Evolutionary conservation across 2,797 vertebrate genomes (phyloP).

Genomic region (Bovichtus diacanthus): DNA sequence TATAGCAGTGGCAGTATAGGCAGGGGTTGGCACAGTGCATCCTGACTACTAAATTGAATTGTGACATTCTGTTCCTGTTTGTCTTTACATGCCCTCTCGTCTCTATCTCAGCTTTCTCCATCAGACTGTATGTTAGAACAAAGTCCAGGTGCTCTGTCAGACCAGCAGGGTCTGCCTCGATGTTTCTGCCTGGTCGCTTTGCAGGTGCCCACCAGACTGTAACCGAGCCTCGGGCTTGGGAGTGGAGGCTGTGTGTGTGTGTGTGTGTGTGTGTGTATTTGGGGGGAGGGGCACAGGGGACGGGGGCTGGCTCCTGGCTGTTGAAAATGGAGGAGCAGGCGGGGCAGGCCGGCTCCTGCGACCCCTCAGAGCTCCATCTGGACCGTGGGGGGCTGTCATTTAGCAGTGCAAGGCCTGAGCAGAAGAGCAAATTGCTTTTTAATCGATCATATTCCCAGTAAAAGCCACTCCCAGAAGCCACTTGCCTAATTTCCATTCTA

Average conservation of each 20-base stretch:
- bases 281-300: neutral
- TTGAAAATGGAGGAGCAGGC: slow-evolving; percentile 22
- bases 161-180: slow-evolving; percentile 37
- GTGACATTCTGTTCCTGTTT: slow-evolving; percentile 21
- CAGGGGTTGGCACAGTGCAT: slow-evolving; percentile 26
- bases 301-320: too few species aligned
- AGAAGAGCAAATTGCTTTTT: slow-evolving; percentile 76
- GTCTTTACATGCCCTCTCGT: slow-evolving; percentile 15
- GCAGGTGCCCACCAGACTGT: slow-evolving; percentile 66
- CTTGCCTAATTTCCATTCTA: slow-evolving; percentile 59
- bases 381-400: slow-evolving; percentile 50
- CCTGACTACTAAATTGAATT: slow-evolving; percentile 16
- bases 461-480: slow-evolving; percentile 61
- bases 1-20: neutral
- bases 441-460: slow-evolving; percentile 76
- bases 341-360: slow-evolving; percentile 20
- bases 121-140: slow-evolving; percentile 40
- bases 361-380: slow-evolving; percentile 55
- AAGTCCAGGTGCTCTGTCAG: slow-evolving; percentile 43
- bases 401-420: slow-evolving; percentile 49
- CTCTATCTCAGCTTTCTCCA: slow-evolving; percentile 22
- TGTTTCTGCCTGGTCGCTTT: slow-evolving; percentile 56
- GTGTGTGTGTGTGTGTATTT: neutral
- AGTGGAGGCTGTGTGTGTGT: slow-evolving; percentile 4
- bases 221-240: slow-evolving; percentile 35